These are phyloP conservation scores for Delia radicum DNA, from an alignment of 1,140 invertebrate species.

Conservation along the genomic window DNA sequence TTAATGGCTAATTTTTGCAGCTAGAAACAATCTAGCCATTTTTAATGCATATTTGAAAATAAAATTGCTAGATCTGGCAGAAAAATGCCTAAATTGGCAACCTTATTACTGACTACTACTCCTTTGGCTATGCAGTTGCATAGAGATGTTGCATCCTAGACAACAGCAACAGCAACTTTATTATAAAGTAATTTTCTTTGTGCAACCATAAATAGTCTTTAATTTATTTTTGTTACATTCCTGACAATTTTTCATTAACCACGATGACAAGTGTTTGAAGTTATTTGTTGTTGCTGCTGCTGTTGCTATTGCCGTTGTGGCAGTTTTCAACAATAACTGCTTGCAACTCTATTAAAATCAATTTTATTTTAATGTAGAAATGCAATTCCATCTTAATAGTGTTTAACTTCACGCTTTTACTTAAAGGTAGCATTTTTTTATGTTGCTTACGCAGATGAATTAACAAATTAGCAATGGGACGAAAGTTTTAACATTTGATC, in stretches of 20 bases:
- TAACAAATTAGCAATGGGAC: no score
- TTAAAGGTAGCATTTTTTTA: background rate
- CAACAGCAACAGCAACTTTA: background rate
- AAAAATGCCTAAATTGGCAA: no score
- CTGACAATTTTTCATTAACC: slow-evolving; percentile 10
- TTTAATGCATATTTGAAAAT: no score
- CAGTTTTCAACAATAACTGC: background rate
- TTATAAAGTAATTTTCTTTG: slow-evolving; percentile 17
- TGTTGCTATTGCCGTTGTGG: background rate
- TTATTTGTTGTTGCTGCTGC: background rate
- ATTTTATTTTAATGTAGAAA: slow-evolving; percentile 1
- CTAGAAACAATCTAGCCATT: no score
- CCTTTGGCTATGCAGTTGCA: no score
- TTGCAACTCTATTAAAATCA: slow-evolving; percentile 20
- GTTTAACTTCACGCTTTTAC: slow-evolving; percentile 7
- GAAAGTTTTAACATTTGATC: no score
- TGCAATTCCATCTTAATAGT: background rate
- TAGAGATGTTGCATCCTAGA: no score
- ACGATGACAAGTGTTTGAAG: slow-evolving; percentile 16
- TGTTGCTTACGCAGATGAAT: no score
- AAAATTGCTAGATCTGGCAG: background rate
- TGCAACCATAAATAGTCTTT: slow-evolving; percentile 17
- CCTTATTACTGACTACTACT: no score
- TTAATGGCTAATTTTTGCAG: no score
- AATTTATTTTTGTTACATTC: slow-evolving; percentile 19